Evolutionary conservation across 2,797 vertebrate genomes (phyloP).

Genomic region (Anisognathus igniventris): DNA sequence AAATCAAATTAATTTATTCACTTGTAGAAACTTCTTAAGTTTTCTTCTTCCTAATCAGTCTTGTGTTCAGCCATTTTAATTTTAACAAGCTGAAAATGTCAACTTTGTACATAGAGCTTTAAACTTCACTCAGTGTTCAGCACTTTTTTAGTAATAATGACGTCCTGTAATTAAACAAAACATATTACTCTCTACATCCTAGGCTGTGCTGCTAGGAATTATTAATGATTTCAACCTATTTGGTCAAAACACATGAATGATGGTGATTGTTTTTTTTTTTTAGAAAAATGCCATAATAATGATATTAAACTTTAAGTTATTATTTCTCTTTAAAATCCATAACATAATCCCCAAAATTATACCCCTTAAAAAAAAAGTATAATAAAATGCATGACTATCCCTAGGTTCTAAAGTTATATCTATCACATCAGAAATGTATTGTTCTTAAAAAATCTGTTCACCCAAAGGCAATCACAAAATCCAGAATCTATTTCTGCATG

Average conservation of each 20-base stretch:
- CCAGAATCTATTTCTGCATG: not conserved
- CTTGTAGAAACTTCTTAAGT: not conserved
- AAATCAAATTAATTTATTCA: not conserved
- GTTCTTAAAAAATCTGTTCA: not conserved
- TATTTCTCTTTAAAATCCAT: not conserved
- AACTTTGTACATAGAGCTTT: not conserved
- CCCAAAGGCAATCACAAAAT: not conserved
- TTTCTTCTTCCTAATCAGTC: not conserved
- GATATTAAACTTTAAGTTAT: not conserved
- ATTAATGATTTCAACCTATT: not conserved
- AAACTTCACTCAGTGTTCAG: not conserved
- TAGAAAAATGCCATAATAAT: not conserved
- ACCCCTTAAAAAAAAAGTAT: accelerated
- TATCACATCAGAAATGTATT: not conserved
- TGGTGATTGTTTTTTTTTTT: not conserved
- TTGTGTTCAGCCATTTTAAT: not conserved
- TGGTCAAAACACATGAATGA: not conserved
- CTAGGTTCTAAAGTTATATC: not conserved
- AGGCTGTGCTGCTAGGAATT: not conserved
- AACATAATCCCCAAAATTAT: accelerated
- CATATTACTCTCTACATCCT: not conserved
- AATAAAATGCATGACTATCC: not conserved
- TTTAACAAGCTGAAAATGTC: not conserved
- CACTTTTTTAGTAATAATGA: not conserved
- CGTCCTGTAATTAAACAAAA: not conserved